Evolutionary conservation across 2,113 vertebrate species (phyloP).

Genomic region (Piaya cayana): DNA sequence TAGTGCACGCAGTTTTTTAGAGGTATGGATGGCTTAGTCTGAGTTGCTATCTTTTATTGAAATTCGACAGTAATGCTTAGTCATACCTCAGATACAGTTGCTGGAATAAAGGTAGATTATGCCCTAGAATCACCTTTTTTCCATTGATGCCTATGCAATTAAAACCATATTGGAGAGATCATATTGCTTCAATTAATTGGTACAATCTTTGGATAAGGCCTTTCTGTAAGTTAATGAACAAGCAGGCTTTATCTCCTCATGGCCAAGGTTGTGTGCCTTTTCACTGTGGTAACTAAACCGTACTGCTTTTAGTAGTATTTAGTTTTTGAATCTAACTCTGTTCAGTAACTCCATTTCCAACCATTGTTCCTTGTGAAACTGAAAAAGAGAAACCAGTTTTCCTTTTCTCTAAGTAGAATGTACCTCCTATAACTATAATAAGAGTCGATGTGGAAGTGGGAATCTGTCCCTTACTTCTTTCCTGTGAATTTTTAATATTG

Average conservation of each 20-base stretch:
- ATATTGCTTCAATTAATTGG: not conserved
- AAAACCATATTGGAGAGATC: not conserved
- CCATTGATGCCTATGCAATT: not conserved
- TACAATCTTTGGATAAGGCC: not conserved
- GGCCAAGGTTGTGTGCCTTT: not conserved
- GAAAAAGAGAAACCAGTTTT: not conserved
- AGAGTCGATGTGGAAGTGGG: not conserved
- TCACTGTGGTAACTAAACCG: not conserved
- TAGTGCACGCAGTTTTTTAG: not conserved
- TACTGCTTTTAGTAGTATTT: not conserved
- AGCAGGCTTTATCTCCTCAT: not conserved
- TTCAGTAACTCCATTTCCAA: not conserved
- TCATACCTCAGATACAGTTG: not conserved
- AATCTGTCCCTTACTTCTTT: not conserved
- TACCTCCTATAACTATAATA: not conserved
- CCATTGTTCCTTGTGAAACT: not conserved
- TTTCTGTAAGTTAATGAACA: not conserved
- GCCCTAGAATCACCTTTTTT: not conserved
- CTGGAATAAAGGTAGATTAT: not conserved
- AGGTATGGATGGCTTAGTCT: not conserved
- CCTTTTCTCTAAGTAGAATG: not conserved
- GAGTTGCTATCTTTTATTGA: not conserved
- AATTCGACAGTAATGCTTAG: not conserved
- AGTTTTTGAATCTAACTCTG: not conserved
- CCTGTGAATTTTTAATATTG: not conserved